A percentile compares a stretch with the other conserved stretches of the same genome.
phyloP scores from a whole-genome alignment of 2,797 vertebrate species.

The Poeciliopsis infans region DNA sequence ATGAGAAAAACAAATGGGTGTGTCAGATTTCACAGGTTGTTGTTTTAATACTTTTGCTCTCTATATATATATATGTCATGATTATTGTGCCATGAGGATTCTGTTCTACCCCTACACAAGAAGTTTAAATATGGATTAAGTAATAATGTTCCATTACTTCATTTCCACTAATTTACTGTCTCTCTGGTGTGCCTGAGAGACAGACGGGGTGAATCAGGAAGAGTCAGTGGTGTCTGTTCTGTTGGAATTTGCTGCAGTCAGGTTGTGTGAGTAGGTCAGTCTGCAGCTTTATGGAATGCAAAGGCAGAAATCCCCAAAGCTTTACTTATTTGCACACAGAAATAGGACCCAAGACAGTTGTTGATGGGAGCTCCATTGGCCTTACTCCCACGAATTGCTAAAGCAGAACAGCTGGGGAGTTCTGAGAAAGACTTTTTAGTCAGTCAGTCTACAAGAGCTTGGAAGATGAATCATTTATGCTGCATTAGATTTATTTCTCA shows the following conservation, averaged over 20 bases:
- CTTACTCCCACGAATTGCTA: conserved; percentile 52
- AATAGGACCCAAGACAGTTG: conserved; percentile 71
- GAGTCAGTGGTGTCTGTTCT: conserved; percentile 60
- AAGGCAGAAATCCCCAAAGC: conserved; percentile 83
- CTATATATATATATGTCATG: background rate
- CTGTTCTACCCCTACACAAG: background rate
- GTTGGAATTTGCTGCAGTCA: conserved; percentile 85
- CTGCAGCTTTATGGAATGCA: conserved; percentile 82
- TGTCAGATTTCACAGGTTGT: background rate
- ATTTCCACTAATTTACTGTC: conserved; percentile 11
- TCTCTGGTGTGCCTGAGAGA: conserved; percentile 39
- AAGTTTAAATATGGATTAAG: conserved; percentile 17
- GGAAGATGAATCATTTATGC: background rate
- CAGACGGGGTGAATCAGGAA: conserved; percentile 58
- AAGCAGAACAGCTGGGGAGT: conserved; percentile 40
- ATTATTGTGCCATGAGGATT: background rate
- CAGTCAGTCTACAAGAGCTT: background rate
- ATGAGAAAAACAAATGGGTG: background rate
- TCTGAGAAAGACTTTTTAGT: conserved; percentile 14
- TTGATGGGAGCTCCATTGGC: conserved; percentile 59
- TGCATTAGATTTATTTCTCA: background rate
- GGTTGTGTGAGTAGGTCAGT: conserved; percentile 77
- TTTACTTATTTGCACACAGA: conserved; percentile 77
- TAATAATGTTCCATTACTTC: conserved; percentile 6
- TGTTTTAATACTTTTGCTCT: background rate